phyloP scores from a whole-genome alignment of 2,888 invertebrate genomes.

The Mythimna albipuncta region DNA sequence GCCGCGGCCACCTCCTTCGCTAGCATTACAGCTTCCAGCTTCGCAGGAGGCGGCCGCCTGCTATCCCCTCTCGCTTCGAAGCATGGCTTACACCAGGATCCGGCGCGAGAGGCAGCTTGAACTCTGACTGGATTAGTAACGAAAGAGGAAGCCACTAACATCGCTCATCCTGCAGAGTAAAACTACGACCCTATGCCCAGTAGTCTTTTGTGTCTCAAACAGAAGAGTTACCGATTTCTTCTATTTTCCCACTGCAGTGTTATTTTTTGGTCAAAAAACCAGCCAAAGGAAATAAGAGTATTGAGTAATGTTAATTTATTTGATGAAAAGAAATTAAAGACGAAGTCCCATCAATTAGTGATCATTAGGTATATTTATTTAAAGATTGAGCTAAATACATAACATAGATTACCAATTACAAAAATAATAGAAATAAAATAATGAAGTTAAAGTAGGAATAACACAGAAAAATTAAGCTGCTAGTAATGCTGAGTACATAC shows the following conservation, averaged over 20 bases:
- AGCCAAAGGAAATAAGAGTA: background rate
- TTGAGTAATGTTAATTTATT: background rate
- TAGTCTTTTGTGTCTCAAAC: no score
- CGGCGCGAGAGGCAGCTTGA: no score
- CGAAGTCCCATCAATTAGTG: constrained; percentile 53
- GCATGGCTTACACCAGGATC: no score
- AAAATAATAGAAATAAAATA: constrained; percentile 46
- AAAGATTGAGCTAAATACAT: constrained; percentile 67
- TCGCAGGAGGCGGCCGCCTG: no score
- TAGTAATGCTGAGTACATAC: constrained; percentile 30
- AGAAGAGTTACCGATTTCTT: no score
- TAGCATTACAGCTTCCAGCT: no score
- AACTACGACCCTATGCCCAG: background rate
- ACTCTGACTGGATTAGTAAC: background rate
- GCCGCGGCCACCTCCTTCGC: no score
- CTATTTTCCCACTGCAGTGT: background rate
- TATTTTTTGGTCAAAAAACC: background rate
- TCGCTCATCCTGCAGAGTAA: no score
- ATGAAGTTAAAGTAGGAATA: constrained; percentile 25
- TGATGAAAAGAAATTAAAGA: constrained; percentile 16
- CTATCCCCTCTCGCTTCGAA: no score
- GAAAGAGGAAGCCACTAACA: background rate
- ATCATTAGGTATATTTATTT: constrained; percentile 65
- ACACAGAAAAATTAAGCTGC: constrained; percentile 50
- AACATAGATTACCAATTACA: constrained; percentile 57